Percentiles rank a stretch among this genome's conserved stretches.
These are phyloP conservation scores for Tachina lurida DNA, from an alignment of 2,888 invertebrate genomes.

Conservation along the genomic window DNA sequence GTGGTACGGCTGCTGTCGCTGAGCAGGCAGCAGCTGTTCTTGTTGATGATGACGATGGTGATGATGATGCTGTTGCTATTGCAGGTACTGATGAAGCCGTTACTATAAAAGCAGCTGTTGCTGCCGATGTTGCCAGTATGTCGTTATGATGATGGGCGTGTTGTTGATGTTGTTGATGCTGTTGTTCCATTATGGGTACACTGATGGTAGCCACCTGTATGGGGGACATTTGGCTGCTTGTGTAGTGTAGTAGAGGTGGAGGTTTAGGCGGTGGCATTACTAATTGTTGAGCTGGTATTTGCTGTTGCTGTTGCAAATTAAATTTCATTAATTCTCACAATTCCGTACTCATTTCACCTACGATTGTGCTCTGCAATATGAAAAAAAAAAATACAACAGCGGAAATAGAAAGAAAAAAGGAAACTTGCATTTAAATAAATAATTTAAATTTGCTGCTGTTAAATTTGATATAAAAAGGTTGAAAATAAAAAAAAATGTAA, in stretches of 20 bases:
- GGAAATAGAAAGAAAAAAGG: neutral
- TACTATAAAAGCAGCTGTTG: constrained; percentile 44
- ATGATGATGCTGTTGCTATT: constrained; percentile 56
- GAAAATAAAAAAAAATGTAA: constrained; percentile 11
- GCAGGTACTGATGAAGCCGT: constrained; percentile 42
- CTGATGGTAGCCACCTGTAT: constrained; percentile 68
- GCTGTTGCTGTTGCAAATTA: constrained; percentile 75
- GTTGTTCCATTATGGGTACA: constrained; percentile 54
- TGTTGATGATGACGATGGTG: constrained; percentile 48
- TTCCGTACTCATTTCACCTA: constrained; percentile 88
- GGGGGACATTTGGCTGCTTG: constrained; percentile 60
- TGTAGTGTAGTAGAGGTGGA: constrained; percentile 69
- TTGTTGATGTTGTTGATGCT: constrained; percentile 33
- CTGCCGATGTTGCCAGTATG: constrained; percentile 32
- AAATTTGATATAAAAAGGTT: constrained; percentile 8
- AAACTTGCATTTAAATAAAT: constrained; percentile 38
- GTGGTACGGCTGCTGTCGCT: constrained; percentile 75
- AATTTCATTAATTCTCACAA: constrained; percentile 84
- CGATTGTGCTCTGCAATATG: constrained; percentile 82
- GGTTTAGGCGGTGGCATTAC: constrained; percentile 67
- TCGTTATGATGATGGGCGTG: constrained; percentile 11
- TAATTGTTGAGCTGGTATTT: constrained; percentile 67
- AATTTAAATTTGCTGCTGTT: constrained; percentile 40
- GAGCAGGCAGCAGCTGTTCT: constrained; percentile 52
- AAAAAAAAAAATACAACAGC: neutral